These are phyloP conservation scores for Cotesia chilonis DNA, from an alignment of 1,140 invertebrate species.

Conservation along the genomic window DNA sequence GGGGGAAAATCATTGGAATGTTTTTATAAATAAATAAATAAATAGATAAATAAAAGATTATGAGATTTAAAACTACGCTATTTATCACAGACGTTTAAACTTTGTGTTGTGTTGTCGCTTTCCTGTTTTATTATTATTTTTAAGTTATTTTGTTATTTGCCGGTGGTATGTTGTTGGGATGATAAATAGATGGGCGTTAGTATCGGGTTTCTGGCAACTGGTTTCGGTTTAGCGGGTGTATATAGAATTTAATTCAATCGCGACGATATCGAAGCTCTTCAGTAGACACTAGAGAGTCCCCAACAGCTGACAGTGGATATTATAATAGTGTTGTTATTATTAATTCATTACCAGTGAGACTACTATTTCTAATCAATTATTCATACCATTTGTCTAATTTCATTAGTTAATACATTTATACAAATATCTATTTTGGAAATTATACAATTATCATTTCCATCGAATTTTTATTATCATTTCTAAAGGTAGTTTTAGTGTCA, in stretches of 20 bases:
- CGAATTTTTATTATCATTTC: too few relatives aligned
- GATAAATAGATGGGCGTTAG: slow-evolving; percentile 50
- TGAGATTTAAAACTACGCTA: background rate
- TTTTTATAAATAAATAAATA: background rate
- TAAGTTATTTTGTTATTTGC: slow-evolving; percentile 38
- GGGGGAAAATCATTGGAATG: background rate
- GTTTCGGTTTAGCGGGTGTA: background rate
- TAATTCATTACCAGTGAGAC: background rate
- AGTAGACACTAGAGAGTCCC: slow-evolving; percentile 18
- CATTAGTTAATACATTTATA: background rate
- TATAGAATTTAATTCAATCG: slow-evolving; percentile 20
- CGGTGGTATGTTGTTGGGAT: slow-evolving; percentile 11
- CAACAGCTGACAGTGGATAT: slow-evolving; percentile 21
- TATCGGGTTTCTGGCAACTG: slow-evolving; percentile 40
- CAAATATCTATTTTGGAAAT: too few relatives aligned
- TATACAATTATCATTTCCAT: too few relatives aligned
- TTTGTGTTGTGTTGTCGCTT: background rate
- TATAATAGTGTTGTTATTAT: background rate
- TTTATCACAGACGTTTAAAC: too few relatives aligned
- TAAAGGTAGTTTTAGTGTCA: too few relatives aligned
- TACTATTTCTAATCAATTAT: background rate
- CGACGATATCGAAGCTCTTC: slow-evolving; percentile 10
- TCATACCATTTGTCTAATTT: background rate
- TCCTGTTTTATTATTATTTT: background rate
- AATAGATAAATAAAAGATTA: slow-evolving; percentile 5